These are phyloP conservation scores for Pocillopora damicornis DNA, from an alignment of 64 coral and sea anemone species.

Conservation along the genomic window DNA sequence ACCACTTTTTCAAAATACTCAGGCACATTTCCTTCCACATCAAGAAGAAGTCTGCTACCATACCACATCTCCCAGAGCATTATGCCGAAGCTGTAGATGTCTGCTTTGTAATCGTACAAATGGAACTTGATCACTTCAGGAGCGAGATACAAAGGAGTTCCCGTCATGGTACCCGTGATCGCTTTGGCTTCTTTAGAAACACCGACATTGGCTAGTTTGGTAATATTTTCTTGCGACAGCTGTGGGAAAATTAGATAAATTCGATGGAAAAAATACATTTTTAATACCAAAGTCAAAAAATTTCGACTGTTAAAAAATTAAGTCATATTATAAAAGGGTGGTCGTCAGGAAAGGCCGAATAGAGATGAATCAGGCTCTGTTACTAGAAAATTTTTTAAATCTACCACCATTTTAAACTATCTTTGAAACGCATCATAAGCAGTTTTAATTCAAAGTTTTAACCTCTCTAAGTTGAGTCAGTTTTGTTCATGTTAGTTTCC, in stretches of 20 bases:
- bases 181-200: background rate
- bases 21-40: background rate
- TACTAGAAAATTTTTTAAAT: too few relatives aligned
- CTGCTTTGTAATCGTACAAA: background rate
- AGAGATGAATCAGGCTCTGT: too few relatives aligned
- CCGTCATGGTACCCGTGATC: background rate
- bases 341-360: too few relatives aligned
- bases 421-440: too few relatives aligned
- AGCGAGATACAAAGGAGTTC: background rate
- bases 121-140: background rate
- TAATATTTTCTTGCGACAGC: background rate
- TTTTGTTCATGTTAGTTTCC: too few relatives aligned
- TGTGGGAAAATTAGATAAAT: background rate
- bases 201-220: background rate
- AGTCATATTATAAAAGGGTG: too few relatives aligned
- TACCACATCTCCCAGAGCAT: conserved; percentile 2
- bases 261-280: background rate
- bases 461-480: too few relatives aligned
- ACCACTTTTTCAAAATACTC: too few relatives aligned
- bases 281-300: background rate
- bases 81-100: background rate
- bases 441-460: too few relatives aligned
- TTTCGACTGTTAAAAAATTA: too few relatives aligned
- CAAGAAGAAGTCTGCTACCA: background rate
- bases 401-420: too few relatives aligned